Percentiles rank a stretch among this genome's conserved stretches.
Conservation (phyloP, 2,888 invertebrate species). For the Pyrgus malvae region DNA sequence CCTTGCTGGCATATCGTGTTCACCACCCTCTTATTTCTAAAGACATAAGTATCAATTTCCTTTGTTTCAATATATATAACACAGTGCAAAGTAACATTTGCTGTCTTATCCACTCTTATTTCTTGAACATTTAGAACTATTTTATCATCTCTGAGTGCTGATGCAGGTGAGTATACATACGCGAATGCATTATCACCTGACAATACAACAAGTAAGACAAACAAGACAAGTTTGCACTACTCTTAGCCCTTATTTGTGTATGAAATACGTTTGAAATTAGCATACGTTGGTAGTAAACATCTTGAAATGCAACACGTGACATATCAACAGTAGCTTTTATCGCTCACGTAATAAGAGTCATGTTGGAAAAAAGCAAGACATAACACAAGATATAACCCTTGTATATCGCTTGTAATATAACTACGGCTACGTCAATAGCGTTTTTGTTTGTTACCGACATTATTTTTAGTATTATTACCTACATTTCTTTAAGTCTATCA, state of each 20-base stretch:
- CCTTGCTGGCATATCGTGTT: neutral
- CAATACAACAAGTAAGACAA: too few species aligned
- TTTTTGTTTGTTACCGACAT: conserved; percentile 17
- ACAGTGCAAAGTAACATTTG: neutral
- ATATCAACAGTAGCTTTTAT: conserved; percentile 6
- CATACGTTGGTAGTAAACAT: neutral
- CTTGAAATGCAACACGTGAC: conserved; percentile 5
- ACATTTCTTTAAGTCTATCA: conserved; percentile 19
- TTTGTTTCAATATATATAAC: neutral
- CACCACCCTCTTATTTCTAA: conserved; percentile 1
- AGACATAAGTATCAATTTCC: conserved; percentile 3
- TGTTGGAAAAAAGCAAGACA: conserved; percentile 9
- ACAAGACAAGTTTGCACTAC: neutral
- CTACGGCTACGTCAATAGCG: conserved; percentile 18
- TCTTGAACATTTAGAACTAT: neutral
- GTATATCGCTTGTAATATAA: neutral
- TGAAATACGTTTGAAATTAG: neutral
- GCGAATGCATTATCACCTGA: conserved; percentile 5
- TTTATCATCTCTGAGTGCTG: neutral
- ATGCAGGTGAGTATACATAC: neutral
- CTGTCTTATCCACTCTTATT: neutral
- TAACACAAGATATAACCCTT: neutral
- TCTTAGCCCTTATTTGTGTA: neutral
- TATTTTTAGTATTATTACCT: conserved; percentile 6
- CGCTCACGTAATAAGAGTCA: conserved; percentile 16